Base-by-base conservation (phyloP, 2,888 invertebrate genomes). In the Meliscaeva auricollis region DNA sequence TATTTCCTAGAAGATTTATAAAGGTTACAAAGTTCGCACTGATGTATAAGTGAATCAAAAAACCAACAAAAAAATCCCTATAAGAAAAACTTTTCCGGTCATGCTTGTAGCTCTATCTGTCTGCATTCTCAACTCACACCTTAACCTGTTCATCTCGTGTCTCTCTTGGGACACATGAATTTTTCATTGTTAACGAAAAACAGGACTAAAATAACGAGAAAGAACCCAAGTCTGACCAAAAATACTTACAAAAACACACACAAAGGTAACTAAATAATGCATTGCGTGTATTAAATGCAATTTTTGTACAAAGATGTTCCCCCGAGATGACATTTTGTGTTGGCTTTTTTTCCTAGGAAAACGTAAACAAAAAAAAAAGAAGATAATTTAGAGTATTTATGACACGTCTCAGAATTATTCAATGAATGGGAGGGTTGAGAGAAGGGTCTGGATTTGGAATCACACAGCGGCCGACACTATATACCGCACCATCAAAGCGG, bases 261-360 rank as follows among this genome's bases (percentile, higher is more conserved):
- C 62, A 44, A 73, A 81, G 60, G 64, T 20, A 52, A 60, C 70
- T 85, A 81, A 80, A 77, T 85, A 81, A 85, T 85, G 85, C 85
- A 85, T 81, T 81, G 81, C 81, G 72, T 85, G 66, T 81, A 81
- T 81, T 85, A 85, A 81, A 85, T 85, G 85, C 85, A 85, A 85
- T 85, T 81, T 85, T 85, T 85, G 76, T 81, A 73, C 69, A 81
- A 85, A 74, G 76, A 77, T 73, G 81, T 81, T 77, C 85, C 85
- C 85, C 32, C 32, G 76, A 64, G 81, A 77, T 73, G 69, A 44
- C 58, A 73, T 46, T 15, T 11, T 66, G 35, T 20, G 6, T 8
- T 20, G 30, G 3, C 7, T 35, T 4, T 2, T 35, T 20, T 35
- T 11, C 17, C 17, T 58, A 46, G 20, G 15, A 44, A 44, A 4